A percentile compares a stretch with the other conserved stretches of the same genome.
Conservation (phyloP, 2,888 invertebrate genomes). For the Parnassius mnemosyne region DNA sequence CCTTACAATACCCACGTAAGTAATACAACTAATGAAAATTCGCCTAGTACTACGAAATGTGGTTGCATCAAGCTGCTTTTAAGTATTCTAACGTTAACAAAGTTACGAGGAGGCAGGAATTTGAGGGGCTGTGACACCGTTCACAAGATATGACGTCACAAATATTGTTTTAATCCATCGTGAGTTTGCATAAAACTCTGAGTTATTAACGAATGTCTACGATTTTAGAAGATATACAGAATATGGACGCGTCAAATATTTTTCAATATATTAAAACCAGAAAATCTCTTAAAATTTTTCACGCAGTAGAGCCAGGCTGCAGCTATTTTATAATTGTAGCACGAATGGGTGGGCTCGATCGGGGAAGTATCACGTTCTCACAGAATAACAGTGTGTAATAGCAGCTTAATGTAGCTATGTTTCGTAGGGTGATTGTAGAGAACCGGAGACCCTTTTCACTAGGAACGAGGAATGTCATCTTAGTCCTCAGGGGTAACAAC, state of each 20-base stretch:
- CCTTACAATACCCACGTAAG: not conserved
- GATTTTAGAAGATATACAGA: slow-evolving; percentile 25
- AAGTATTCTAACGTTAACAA: slow-evolving; percentile 48
- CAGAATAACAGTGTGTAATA: too few species aligned
- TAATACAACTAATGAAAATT: not conserved
- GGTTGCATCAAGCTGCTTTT: slow-evolving; percentile 14
- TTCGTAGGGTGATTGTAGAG: too few species aligned
- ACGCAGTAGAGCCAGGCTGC: not conserved
- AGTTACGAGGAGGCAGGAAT: slow-evolving; percentile 35
- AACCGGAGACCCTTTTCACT: too few species aligned
- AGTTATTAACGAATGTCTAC: slow-evolving; percentile 21
- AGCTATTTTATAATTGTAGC: not conserved
- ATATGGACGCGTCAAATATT: slow-evolving; percentile 16
- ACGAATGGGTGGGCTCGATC: too few species aligned
- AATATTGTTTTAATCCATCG: slow-evolving; percentile 60
- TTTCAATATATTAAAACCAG: not conserved
- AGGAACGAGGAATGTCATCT: too few species aligned
- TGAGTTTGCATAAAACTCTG: slow-evolving; percentile 46
- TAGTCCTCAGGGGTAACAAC: too few species aligned
- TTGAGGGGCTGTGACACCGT: slow-evolving; percentile 29
- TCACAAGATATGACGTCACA: slow-evolving; percentile 39
- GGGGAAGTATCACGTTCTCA: too few species aligned
- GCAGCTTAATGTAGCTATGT: too few species aligned
- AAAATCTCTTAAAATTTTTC: not conserved
- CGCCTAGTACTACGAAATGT: slow-evolving; percentile 3